Base-by-base conservation (phyloP, 2,888 invertebrate genomes). In the Mayetiola destructor region DNA sequence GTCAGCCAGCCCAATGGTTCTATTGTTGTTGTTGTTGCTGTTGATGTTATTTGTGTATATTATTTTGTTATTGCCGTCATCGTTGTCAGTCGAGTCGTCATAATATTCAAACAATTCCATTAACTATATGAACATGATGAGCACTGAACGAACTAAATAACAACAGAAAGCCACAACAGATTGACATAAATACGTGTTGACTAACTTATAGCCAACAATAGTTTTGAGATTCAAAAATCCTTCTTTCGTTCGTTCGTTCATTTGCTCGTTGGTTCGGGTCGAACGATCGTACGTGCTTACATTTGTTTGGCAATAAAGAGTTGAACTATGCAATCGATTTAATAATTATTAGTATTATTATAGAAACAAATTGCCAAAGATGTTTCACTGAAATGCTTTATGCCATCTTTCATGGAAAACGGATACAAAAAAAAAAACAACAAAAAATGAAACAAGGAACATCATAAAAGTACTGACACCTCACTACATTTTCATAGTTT, bases 51-150 rank as follows among this genome's bases (percentile, higher is more conserved):
- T n/a, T n/a, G n/a, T n/a, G n/a, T n/a, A n/a, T n/a, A n/a, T n/a
- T n/a, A n/a, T n/a, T n/a, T n/a, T 42, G 42, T 12, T 5, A 42
- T 42, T 23, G 42, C 23, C 42, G 23, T 42, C 42, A 42, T 42
- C 42, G 42, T 8, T 42, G 42, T 42, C 42, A 42, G 42, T 23
- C 42, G 42, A 23, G 21, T 42, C 42, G 14, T 42, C 42, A 42
- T 42, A 42, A 42, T 42, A 42, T 42, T 42, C 23, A 42, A 42
- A 42, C 42, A 42, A 23, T 42, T 42, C 42, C 42, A 42, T 42
- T 42, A 42, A 42, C 21, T 23, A 42, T 42, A 14, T n/a, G n/a
- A n/a, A 12, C 23, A 42, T 8, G 12, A 3, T 42, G 23, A 23
- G 42, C 42, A 21, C 23, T 23, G 23, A 23, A 42, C 21, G 42